These are phyloP conservation scores for Apamea monoglypha DNA, from an alignment of 2,888 invertebrate species.

Conservation along the genomic window DNA sequence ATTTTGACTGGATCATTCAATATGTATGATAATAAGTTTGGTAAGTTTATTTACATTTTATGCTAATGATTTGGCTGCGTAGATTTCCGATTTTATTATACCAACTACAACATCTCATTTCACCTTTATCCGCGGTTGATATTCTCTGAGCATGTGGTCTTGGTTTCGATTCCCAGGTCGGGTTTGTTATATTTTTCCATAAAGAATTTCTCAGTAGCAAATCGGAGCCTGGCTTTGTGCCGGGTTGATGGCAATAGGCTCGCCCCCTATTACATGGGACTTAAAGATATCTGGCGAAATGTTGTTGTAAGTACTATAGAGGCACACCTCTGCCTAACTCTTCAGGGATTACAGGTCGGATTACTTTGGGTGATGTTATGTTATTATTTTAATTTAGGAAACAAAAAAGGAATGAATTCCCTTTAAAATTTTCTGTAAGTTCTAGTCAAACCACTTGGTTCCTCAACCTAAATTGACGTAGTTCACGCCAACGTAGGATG, in stretches of 20 bases:
- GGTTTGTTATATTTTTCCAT: background rate
- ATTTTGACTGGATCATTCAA: conserved; percentile 85
- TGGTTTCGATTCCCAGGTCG: background rate
- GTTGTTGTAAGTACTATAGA: background rate
- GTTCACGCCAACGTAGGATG: background rate
- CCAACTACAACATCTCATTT: background rate
- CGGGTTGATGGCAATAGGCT: background rate
- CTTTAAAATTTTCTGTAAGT: background rate
- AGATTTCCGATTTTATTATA: background rate
- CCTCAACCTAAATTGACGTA: background rate
- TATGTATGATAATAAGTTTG: conserved; percentile 84
- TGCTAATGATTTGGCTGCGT: background rate
- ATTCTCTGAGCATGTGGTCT: background rate
- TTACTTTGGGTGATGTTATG: background rate
- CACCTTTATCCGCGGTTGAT: background rate
- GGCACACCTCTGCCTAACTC: background rate
- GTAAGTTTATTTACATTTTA: conserved; percentile 58
- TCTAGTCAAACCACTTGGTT: background rate
- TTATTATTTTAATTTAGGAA: background rate
- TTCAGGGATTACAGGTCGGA: background rate
- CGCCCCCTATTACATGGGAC: background rate
- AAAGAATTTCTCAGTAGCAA: background rate
- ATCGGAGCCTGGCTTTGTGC: background rate
- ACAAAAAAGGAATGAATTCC: background rate
- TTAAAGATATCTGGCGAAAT: background rate